Conservation (phyloP, 2,113 vertebrate species). For the Colistium nudipinnis region DNA sequence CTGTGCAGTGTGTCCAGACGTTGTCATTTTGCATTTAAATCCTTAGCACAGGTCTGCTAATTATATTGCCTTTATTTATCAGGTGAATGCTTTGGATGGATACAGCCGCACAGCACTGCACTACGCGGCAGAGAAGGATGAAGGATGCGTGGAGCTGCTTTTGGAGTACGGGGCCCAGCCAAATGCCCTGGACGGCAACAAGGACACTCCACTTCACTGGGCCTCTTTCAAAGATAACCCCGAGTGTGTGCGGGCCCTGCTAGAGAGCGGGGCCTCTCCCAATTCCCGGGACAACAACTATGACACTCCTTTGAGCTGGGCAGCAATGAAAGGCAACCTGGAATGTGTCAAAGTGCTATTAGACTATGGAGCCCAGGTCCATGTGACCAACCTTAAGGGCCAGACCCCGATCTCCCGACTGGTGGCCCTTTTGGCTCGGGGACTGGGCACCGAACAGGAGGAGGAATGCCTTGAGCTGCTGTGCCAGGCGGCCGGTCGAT, state of each 20-base stretch:
- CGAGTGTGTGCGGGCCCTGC: constrained; percentile 88
- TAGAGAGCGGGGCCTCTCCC: constrained; percentile 89
- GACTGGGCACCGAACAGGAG: constrained; percentile 91
- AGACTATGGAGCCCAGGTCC: constrained; percentile 90
- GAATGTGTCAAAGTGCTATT: constrained; percentile 92
- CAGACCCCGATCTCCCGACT: constrained; percentile 92
- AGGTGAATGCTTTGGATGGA: constrained; percentile 97
- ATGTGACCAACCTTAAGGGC: constrained; percentile 93
- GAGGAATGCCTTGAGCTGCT: constrained; percentile 93
- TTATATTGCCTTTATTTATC: constrained; percentile 18
- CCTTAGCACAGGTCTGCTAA: neutral
- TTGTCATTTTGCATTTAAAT: neutral
- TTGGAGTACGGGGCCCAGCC: constrained; percentile 92
- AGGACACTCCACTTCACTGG: constrained; percentile 97
- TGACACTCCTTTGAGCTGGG: constrained; percentile 97
- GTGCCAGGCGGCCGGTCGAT: constrained; percentile 85
- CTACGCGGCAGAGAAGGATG: constrained; percentile 95
- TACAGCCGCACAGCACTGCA: constrained; percentile 96
- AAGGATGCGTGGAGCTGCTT: constrained; percentile 93
- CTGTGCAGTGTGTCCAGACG: no score
- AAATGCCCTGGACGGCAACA: constrained; percentile 92
- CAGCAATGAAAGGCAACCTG: constrained; percentile 96
- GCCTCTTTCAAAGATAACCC: constrained; percentile 96
- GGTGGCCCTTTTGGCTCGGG: constrained; percentile 89
- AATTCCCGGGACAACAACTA: constrained; percentile 93